Evolutionary conservation across 1,140 invertebrate species (phyloP), one percentile per base, ranked within the genome.

Genomic region (Drosophila setifemur): DNA sequence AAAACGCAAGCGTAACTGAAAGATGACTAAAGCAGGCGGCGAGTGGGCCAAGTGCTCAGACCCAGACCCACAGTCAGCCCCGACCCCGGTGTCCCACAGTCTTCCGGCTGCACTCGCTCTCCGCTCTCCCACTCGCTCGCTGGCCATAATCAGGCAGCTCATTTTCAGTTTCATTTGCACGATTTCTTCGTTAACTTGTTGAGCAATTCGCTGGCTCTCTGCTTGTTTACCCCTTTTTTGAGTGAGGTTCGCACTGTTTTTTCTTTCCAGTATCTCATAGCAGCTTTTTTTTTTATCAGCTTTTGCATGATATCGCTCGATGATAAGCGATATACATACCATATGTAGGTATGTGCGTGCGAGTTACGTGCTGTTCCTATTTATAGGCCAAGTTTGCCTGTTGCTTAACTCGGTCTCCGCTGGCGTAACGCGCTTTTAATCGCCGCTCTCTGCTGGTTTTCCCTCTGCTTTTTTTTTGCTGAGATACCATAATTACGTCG

Each of bases 1-100:
- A 86, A 79, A 86, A 73, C 81, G 81, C 75, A 79, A 85, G 81
- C 81, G 81, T 86, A 76, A 86, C 81, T 86, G 68, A 86, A 86
- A 72, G 81, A 86, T 86, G 81, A 86, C 81, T 86, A 86, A 86
- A 86, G 72, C 61, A 55, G 43, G 71, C 60, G 81, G 40, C 79
- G 70, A 79, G 76, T 78, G 81, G 66, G 75, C 81, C 82, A 79
- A 54, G 31, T 63, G 40, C 18, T 29, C 55, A 64, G 73, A 72
- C 75, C 78, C 57, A 53, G 44, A n/a, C n/a, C n/a, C n/a, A n/a
- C n/a, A n/a, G n/a, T n/a, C n/a, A n/a, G n/a, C n/a, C n/a, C n/a
- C n/a, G n/a, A n/a, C n/a, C n/a, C n/a, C n/a, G n/a, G n/a, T n/a
- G n/a, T n/a, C 33, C 55, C 50, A 23, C 31, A 53, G 64, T 60